Evolutionary conservation across 2,888 invertebrate species (phyloP).

Genomic region (Pediacus dermestoides): DNA sequence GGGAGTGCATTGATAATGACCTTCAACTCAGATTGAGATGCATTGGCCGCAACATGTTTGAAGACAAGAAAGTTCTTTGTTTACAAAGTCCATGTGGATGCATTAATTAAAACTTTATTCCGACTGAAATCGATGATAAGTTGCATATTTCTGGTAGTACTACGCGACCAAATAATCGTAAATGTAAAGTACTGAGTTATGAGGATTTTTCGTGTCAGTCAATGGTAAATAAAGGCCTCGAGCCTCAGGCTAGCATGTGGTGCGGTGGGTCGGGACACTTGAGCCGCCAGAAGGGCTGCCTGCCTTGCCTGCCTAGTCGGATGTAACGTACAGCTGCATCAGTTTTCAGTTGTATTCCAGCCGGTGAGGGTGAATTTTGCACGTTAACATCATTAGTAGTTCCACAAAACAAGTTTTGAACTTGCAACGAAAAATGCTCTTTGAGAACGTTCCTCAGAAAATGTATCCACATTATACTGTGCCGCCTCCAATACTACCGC

Average conservation of each 20-base stretch:
- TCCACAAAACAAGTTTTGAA: not conserved
- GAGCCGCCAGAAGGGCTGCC: conserved; percentile 20
- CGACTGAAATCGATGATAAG: too few species aligned
- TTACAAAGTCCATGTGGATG: conserved; percentile 29
- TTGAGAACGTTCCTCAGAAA: conserved; percentile 66
- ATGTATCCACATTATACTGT: conserved; percentile 69
- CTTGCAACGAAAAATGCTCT: conserved; percentile 57
- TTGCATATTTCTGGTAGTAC: too few species aligned
- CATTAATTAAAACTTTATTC: too few species aligned
- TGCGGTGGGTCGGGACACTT: conserved; percentile 35
- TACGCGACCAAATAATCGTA: too few species aligned
- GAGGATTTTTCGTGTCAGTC: too few species aligned
- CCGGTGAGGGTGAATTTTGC: conserved; percentile 39
- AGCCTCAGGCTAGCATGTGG: conserved; percentile 37
- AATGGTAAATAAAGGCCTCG: conserved; percentile 12
- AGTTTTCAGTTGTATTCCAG: conserved; percentile 15
- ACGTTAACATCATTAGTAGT: not conserved
- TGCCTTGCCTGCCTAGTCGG: conserved; percentile 22
- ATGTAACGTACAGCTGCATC: conserved; percentile 32
- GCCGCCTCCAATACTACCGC: conserved; percentile 60
- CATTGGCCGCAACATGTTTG: conserved; percentile 32
- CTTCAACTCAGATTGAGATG: conserved; percentile 45
- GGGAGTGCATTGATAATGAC: conserved; percentile 43
- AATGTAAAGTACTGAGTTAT: too few species aligned
- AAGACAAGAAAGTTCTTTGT: conserved; percentile 29